These are phyloP conservation scores for Tapirus terrestris DNA, from an alignment of 2,113 vertebrate species.

Conservation along the genomic window DNA sequence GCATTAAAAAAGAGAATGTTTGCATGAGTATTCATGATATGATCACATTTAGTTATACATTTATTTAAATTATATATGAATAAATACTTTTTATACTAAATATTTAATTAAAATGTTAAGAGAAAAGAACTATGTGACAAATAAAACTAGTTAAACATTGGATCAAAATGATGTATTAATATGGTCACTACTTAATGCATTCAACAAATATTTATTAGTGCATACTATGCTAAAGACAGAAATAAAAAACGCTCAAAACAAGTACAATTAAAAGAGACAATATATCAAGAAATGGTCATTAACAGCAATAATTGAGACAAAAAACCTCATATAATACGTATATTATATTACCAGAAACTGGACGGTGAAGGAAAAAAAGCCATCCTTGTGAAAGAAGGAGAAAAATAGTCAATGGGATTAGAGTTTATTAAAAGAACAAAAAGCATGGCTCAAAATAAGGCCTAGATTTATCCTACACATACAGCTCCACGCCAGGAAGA, in stretches of 20 bases:
- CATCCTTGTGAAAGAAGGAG: background rate
- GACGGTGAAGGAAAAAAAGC: background rate
- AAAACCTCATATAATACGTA: background rate
- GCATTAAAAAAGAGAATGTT: background rate
- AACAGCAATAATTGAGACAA: background rate
- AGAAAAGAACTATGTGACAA: background rate
- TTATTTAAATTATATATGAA: background rate
- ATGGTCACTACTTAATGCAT: background rate
- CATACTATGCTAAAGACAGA: background rate
- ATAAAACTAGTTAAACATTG: background rate
- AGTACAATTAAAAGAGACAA: background rate
- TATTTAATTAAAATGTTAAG: background rate
- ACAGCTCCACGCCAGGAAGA: background rate
- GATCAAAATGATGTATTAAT: constrained; percentile 2
- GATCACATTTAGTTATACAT: background rate
- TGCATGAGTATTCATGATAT: background rate
- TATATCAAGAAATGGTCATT: background rate
- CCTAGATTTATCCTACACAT: background rate
- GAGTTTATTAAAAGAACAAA: background rate
- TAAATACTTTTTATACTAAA: background rate
- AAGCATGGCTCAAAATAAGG: background rate
- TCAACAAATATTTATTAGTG: constrained; percentile 16
- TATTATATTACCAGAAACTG: background rate
- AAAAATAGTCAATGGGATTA: background rate
- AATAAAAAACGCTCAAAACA: constrained; percentile 13